Percentiles rank a stretch among this genome's conserved stretches.
phyloP scores from a whole-genome alignment of 1,140 invertebrate species.

The Arctopsyche grandis region DNA sequence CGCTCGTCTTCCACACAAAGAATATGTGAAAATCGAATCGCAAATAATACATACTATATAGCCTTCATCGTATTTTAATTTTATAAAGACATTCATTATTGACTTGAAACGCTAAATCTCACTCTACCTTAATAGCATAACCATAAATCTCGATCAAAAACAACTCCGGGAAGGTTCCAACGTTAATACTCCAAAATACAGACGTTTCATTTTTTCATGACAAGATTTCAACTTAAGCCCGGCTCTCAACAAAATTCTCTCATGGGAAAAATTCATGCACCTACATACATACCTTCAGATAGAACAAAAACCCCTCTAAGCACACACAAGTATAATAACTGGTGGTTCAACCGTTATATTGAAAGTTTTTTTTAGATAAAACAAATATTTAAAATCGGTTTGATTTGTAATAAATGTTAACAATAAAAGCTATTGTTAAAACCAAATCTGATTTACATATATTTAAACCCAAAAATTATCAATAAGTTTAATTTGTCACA shows the following conservation, averaged over 20 bases:
- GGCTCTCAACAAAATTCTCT: constrained; percentile 7
- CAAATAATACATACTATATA: too few species aligned
- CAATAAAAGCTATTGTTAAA: too few species aligned
- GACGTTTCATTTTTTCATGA: constrained; percentile 18
- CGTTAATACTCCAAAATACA: constrained; percentile 22
- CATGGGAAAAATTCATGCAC: background rate
- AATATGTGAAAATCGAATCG: background rate
- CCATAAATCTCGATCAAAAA: constrained; percentile 19
- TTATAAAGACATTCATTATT: background rate
- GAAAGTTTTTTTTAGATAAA: too few species aligned
- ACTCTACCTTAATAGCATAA: background rate
- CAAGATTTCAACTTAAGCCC: constrained; percentile 18
- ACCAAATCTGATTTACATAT: too few species aligned
- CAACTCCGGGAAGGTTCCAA: background rate
- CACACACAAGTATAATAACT: too few species aligned
- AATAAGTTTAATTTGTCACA: too few species aligned
- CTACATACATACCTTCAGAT: too few species aligned
- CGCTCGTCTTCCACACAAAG: background rate
- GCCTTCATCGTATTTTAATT: background rate
- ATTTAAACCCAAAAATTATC: too few species aligned
- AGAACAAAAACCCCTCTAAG: too few species aligned
- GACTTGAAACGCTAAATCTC: background rate
- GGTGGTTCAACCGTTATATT: too few species aligned
- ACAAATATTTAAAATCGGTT: too few species aligned
- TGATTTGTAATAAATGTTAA: too few species aligned